Evolutionary conservation across 2,113 vertebrate genomes (phyloP).

Genomic region (Eudyptes chrysolophus): DNA sequence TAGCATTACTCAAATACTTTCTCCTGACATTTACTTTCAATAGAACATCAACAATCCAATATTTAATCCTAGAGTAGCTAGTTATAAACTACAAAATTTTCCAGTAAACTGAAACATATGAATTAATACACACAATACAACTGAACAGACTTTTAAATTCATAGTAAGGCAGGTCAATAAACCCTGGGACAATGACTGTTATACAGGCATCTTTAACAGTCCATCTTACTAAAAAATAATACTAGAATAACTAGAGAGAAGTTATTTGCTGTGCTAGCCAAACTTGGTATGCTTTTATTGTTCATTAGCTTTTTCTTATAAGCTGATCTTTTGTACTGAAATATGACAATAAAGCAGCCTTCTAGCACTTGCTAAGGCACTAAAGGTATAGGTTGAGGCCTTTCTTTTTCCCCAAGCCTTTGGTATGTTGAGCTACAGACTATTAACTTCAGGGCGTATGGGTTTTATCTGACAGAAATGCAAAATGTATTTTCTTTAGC

Average conservation of each 20-base stretch:
- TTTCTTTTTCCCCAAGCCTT: background rate
- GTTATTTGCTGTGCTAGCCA: background rate
- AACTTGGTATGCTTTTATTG: background rate
- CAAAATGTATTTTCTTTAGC: background rate
- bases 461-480: background rate
- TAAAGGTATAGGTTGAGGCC: background rate
- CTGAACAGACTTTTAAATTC: background rate
- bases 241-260: background rate
- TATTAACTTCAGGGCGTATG: background rate
- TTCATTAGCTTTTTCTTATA: background rate
- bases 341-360: background rate
- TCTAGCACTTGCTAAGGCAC: background rate
- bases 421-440: background rate
- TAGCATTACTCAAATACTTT: background rate
- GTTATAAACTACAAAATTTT: background rate
- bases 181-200: background rate
- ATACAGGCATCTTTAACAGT: background rate
- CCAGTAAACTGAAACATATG: background rate
- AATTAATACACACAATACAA: background rate
- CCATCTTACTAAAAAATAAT: background rate
- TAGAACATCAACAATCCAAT: background rate
- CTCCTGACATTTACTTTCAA: background rate
- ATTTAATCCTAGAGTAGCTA: background rate
- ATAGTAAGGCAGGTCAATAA: background rate
- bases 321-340: background rate